phyloP scores from a whole-genome alignment of 2,797 vertebrate genomes.

The Taeniopygia guttata region DNA sequence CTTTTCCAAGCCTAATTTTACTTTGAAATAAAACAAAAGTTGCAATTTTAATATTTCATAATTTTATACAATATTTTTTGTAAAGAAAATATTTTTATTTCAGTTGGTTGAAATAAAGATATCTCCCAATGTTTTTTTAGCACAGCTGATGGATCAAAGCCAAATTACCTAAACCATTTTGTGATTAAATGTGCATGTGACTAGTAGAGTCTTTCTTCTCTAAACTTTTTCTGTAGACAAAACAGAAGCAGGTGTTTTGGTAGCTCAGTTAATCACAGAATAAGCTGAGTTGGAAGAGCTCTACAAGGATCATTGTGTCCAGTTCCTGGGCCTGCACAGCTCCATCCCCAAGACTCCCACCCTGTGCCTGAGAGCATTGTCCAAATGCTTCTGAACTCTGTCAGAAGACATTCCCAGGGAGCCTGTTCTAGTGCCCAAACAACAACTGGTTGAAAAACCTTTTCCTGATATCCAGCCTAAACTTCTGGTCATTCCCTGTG shows the following conservation, averaged over 20 bases:
- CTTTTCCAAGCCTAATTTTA: not conserved
- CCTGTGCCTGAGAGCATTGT: not conserved
- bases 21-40: not conserved
- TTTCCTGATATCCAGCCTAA: not conserved
- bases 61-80: not conserved
- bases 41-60: not conserved
- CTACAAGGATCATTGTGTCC: not conserved
- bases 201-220: not conserved
- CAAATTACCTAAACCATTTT: not conserved
- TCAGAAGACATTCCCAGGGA: not conserved
- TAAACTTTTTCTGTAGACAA: not conserved
- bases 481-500: not conserved
- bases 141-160: not conserved
- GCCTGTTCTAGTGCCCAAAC: rapidly evolving
- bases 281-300: not conserved
- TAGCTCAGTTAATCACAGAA: not conserved
- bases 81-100: not conserved
- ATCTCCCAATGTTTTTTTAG: not conserved
- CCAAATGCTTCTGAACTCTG: not conserved
- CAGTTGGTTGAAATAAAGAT: not conserved
- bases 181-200: not conserved
- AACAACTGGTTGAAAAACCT: not conserved
- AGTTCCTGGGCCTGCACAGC: not conserved
- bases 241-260: not conserved
- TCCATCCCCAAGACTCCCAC: not conserved